Evolutionary conservation across 2,888 invertebrate genomes (phyloP), one percentile per base, ranked within the genome.

Genomic region (Alloplasta piceator): DNA sequence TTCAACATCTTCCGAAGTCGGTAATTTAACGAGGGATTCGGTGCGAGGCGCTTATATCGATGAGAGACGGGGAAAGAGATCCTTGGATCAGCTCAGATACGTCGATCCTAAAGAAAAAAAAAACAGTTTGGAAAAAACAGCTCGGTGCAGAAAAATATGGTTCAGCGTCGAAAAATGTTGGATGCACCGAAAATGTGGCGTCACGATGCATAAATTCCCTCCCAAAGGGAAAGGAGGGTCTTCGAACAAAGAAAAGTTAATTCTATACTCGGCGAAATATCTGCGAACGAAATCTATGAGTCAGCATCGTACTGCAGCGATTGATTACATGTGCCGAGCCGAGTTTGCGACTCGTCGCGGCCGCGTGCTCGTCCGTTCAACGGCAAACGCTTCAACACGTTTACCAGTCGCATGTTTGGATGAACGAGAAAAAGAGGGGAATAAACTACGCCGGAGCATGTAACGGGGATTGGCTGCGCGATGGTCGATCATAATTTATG

Each of bases 251-350:
- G 83, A 82, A 85, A 80, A 80, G 80, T 85, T 85, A 87, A 87
- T 86, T 86, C 84, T 78, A 83, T 80, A 77, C 78, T 78, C 82
- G 79, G 73, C 50, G 72, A 74, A 78, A 79, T 86, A 86, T 87
- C 85, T 86, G 86, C 83, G 84, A 85, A 85, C 80, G 83, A 80
- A 87, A 87, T 89, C 87, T 87, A 86, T 89, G 89, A 90, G 86
- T 89, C 88, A 87, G 86, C 86, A 84, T 68, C 76, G 83, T 71
- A 66, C 70, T 78, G 74, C 78, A 68, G 71, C 87, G 85, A 87
- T 87, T 88, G 26, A 86, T 85, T 85, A 83, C 86, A 84, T 84
- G 83, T 82, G 86, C 85, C 26, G 26, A 85, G 84, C 82, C 81
- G 84, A 82, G 80, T 77, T 64, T 82, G 82, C 79, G 81, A 82